Percentiles rank a stretch among this genome's conserved stretches.
Evolutionary conservation across 2,797 vertebrate genomes (phyloP).

Genomic region (Masticophis lateralis): DNA sequence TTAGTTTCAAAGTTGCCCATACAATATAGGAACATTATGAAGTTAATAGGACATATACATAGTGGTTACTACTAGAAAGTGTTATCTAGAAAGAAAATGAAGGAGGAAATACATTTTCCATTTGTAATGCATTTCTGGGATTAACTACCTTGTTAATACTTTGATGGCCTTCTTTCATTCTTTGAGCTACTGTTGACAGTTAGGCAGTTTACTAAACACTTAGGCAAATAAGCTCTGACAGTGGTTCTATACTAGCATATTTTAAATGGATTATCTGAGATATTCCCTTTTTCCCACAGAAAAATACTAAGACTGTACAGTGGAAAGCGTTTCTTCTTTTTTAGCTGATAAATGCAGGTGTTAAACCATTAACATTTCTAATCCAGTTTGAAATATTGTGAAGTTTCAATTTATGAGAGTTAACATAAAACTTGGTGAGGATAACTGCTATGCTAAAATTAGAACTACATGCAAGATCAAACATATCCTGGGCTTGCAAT

Average conservation of each 20-base stretch:
- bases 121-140: neutral
- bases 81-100: neutral
- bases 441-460: constrained; percentile 16
- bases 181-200: neutral
- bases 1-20: neutral
- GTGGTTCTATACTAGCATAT: constrained; percentile 12
- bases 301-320: constrained; percentile 1
- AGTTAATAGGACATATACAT: neutral
- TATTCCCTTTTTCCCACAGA: neutral
- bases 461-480: constrained; percentile 13
- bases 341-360: constrained; percentile 23
- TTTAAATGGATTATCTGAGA: constrained; percentile 40
- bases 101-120: neutral
- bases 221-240: neutral
- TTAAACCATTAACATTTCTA: constrained; percentile 18
- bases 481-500: constrained; percentile 7
- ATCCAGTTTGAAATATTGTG: constrained; percentile 15
- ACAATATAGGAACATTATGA: neutral
- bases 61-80: neutral
- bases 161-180: neutral
- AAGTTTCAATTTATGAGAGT: constrained; percentile 19
- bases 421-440: neutral
- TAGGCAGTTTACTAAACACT: neutral
- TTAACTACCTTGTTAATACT: neutral
- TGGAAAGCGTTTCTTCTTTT: constrained; percentile 39